Base-by-base conservation (phyloP, 2,797 vertebrate species). In the Chelon auratus region DNA sequence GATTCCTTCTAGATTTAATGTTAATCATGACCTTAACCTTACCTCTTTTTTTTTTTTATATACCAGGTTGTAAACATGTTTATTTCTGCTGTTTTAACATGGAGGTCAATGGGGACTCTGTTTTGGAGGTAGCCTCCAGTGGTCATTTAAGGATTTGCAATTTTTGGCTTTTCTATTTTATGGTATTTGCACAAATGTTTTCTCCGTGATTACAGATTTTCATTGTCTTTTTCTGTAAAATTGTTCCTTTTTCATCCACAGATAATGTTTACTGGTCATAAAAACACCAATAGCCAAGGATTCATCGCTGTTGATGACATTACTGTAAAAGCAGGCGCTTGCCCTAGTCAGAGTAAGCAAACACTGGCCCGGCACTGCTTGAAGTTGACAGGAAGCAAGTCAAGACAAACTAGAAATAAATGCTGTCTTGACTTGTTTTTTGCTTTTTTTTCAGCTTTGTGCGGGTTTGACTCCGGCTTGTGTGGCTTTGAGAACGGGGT, bases 261-360 rank as follows among this genome's bases (percentile, higher is more conserved):
- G 94, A 30, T 95, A 3, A 80, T 65, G 80, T 88, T 95, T 24
- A 76, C 42, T 24, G 92, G 90, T 1, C 85, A 68, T 10, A 92
- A 81, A 86, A 79, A 84, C 36, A 45, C 17, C 36, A 77, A 17
- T 54, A 90, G 89, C 53, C 72, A 48, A 33, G 94, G 95, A 15
- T 95, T 95, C 45, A 93, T 94, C 6, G 91, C 94, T 17, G 69
- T 95, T 30, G 94, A 95, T 79, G 94, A 95, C 65, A 48, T 95
- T n/a, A 90, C 76, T 78, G 86, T 94, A 65, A 93, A 62, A 55
- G 75, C 80, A 9, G 93, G 94, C 5, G 40, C 17, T 40, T 95
- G 94, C 75, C 68, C 15, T 33, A 48, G 81, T 60, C 39, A 82
- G 18, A 56, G 95, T 95, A 68, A 36, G 81, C 72, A 43, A 75